phyloP scores from a whole-genome alignment of 2,797 vertebrate species.

The Zonotrichia albicollis region DNA sequence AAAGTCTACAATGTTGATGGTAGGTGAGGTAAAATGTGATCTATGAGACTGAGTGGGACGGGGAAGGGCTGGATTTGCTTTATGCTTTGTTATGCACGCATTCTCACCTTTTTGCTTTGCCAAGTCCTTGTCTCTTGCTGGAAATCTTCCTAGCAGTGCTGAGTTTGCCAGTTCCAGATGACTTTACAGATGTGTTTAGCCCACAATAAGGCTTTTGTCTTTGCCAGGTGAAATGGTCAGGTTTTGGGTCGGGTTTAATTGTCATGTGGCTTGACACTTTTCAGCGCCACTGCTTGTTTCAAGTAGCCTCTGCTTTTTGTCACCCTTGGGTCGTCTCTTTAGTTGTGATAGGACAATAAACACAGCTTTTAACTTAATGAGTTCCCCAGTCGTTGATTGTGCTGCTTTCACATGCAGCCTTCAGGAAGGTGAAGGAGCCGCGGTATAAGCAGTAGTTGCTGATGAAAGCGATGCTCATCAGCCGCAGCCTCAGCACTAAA shows the following conservation, averaged over 20 bases:
- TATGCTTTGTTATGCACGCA: constrained; percentile 22
- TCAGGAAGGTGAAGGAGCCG: not conserved
- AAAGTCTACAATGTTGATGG: constrained; percentile 96
- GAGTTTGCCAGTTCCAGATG: not conserved
- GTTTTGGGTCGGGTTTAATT: not conserved
- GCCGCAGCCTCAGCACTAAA: not conserved
- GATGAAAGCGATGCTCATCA: not conserved
- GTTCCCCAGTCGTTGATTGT: not conserved
- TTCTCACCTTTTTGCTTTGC: constrained; percentile 50
- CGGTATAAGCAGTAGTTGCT: not conserved
- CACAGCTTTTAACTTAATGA: not conserved
- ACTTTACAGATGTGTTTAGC: constrained; percentile 20
- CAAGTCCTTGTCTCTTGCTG: constrained; percentile 42
- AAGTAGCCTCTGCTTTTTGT: constrained; percentile 10
- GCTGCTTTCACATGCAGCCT: not conserved
- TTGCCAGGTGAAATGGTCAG: not conserved
- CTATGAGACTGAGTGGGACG: constrained; percentile 7
- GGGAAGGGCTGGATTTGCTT: constrained; percentile 9
- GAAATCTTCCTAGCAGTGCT: not conserved
- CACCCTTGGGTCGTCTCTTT: not conserved
- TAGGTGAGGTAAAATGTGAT: constrained; percentile 69
- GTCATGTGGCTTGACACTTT: not conserved
- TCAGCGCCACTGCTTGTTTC: not conserved
- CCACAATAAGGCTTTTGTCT: constrained; percentile 20
- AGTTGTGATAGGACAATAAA: not conserved